Evolutionary conservation across 2,888 invertebrate genomes (phyloP), one percentile per base, ranked within the genome.

Genomic region (Microplitis deprimator): DNA sequence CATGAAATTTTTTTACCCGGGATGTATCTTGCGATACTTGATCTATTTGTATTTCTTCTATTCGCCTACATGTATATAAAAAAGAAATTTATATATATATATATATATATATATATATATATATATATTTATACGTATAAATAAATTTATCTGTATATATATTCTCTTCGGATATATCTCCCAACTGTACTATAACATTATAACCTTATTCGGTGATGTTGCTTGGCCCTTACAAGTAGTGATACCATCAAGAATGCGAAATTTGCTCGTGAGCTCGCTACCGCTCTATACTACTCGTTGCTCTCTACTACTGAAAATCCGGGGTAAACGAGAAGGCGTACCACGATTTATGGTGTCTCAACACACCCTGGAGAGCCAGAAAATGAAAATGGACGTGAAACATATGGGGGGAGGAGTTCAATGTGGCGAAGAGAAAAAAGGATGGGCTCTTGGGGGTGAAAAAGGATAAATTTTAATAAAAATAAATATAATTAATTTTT

Each of bases 311-410:
- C 62, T 75, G 41, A 29, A 75, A 75, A 75, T 40, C 62, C 40
- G n/a, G 50, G 69, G 68, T 65, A 76, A 71, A 71, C 70, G 70
- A 71, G 65, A 71, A 71, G 70, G 76, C 60, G 60, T 64, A 7
- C 50, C 40, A 38, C 76, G 70, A 76, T 76, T 71, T 76, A 76
- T 76, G 59, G 59, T 76, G 71, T 20, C 65, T 76, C 65, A 76
- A 71, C 50, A 38, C 38, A 72, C 76, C 68, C 72, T 60, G 39
- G 73, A 73, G 77, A 73, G 73, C 38, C 68, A 61, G 77, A 73
- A 67, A 77, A 68, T 61, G 64, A 38, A 68, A 77, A 73, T 77
- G 68, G 67, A 67, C 67, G 73, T 73, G 50, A 62, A 73, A 73
- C 73, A 73, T 73, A 38, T 67, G 39, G 41, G 17, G 73, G 67